Conservation (phyloP, 92 coral and sea anemone genomes). For the Actinostola sp. region DNA sequence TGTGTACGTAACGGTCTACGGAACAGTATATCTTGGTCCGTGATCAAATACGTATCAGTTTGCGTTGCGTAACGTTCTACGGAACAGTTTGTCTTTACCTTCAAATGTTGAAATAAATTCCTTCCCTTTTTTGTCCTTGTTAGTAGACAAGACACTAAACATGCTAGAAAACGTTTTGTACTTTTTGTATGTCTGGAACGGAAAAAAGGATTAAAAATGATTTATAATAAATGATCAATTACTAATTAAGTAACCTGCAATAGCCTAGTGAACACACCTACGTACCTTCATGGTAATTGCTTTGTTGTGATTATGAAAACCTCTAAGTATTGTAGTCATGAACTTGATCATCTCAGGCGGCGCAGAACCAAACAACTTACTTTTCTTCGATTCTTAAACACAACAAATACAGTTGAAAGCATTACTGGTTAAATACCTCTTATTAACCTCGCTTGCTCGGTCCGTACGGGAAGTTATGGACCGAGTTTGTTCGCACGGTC, state of each 20-base stretch:
- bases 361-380: constrained; percentile 15
- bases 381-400: constrained; percentile 17
- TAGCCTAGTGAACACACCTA: neutral
- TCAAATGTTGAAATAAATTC: constrained; percentile 40
- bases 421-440: too few relatives aligned
- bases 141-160: constrained; percentile 16
- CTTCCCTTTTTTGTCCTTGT: constrained; percentile 17
- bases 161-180: neutral
- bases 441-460: too few relatives aligned
- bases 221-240: neutral
- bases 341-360: constrained; percentile 24
- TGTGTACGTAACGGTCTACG: too few relatives aligned
- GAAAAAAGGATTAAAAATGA: neutral
- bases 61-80: too few relatives aligned
- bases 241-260: too few relatives aligned
- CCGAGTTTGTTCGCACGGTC: too few relatives aligned
- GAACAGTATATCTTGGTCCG: too few relatives aligned
- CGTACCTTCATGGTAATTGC: constrained; percentile 21
- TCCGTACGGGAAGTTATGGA: neutral
- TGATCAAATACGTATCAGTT: too few relatives aligned
- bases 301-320: constrained; percentile 33
- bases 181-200: constrained; percentile 14
- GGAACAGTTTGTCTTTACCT: constrained; percentile 9
- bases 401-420: neutral
- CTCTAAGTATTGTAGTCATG: constrained; percentile 18